These are phyloP conservation scores for Anaspis maculata DNA, from an alignment of 2,888 invertebrate species.

Conservation along the genomic window DNA sequence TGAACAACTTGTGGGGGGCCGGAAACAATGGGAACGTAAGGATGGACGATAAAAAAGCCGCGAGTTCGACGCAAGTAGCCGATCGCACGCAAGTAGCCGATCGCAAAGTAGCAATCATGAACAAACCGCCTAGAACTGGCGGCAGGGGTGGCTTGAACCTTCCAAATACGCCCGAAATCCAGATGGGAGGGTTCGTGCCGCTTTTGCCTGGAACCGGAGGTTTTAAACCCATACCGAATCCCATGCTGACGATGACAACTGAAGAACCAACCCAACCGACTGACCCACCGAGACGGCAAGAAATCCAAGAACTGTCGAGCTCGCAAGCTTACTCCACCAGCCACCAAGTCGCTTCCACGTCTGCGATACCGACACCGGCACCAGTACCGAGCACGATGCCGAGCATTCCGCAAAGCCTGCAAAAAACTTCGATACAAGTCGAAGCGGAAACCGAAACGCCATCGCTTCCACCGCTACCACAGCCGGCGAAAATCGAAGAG, in stretches of 20 bases:
- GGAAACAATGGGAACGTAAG: slow-evolving; percentile 16
- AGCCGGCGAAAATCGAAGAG: slow-evolving; percentile 4
- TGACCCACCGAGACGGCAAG: no score
- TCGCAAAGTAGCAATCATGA: slow-evolving; percentile 35
- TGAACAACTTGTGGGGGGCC: slow-evolving; percentile 53
- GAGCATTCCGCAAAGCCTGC: background rate
- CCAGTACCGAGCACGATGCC: slow-evolving; percentile 5
- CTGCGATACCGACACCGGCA: background rate
- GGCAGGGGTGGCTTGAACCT: slow-evolving; percentile 3
- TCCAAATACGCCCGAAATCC: slow-evolving; percentile 53
- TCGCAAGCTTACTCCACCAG: background rate
- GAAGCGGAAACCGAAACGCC: slow-evolving; percentile 4
- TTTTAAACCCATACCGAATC: slow-evolving; percentile 60
- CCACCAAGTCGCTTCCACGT: background rate
- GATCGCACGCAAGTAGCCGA: slow-evolving; percentile 17
- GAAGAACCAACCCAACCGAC: background rate
- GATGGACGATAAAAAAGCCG: slow-evolving; percentile 26
- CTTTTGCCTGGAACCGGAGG: slow-evolving; percentile 65
- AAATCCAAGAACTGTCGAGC: background rate
- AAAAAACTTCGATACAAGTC: slow-evolving; percentile 3
- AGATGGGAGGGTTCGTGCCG: slow-evolving; percentile 71
- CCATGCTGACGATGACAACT: slow-evolving; percentile 19
- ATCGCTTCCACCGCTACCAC: no score
- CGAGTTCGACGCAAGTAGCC: slow-evolving; percentile 4
- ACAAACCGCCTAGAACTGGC: slow-evolving; percentile 19